A percentile compares a stretch with the other conserved stretches of the same genome.
These are phyloP conservation scores for Schizaphis graminum DNA, from an alignment of 2,888 invertebrate species.

Conservation along the genomic window DNA sequence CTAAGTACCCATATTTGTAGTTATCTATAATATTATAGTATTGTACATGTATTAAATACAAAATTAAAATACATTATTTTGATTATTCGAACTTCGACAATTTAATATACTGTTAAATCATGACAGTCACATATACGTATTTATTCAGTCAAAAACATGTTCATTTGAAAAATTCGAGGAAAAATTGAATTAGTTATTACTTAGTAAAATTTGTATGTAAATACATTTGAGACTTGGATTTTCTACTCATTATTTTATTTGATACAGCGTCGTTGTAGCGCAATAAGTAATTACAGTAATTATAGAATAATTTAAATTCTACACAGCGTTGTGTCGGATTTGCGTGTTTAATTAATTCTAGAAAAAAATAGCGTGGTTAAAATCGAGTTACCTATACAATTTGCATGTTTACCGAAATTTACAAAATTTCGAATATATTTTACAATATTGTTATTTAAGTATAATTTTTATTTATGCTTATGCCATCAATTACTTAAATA, in stretches of 20 bases:
- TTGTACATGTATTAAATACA: not conserved
- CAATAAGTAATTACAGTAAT: not conserved
- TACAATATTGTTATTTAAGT: not conserved
- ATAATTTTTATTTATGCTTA: not conserved
- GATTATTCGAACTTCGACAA: not conserved
- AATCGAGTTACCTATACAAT: not conserved
- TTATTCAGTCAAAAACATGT: not conserved
- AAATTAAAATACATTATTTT: not conserved
- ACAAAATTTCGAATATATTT: not conserved
- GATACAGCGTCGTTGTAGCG: not conserved
- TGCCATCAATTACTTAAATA: not conserved
- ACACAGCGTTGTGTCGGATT: not conserved
- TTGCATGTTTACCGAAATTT: not conserved
- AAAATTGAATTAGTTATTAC: not conserved
- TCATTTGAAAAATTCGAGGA: not conserved
- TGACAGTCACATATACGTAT: not conserved
- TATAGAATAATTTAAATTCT: not conserved
- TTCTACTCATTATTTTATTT: not conserved
- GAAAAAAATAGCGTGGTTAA: not conserved
- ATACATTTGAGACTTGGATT: not conserved
- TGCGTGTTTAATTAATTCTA: not conserved
- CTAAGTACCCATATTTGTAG: not conserved
- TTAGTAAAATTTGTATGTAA: not conserved
- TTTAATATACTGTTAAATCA: not conserved
- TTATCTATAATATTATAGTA: not conserved